These are phyloP conservation scores for Nemotelus nigrinus DNA, from an alignment of 2,888 invertebrate species.

Conservation along the genomic window DNA sequence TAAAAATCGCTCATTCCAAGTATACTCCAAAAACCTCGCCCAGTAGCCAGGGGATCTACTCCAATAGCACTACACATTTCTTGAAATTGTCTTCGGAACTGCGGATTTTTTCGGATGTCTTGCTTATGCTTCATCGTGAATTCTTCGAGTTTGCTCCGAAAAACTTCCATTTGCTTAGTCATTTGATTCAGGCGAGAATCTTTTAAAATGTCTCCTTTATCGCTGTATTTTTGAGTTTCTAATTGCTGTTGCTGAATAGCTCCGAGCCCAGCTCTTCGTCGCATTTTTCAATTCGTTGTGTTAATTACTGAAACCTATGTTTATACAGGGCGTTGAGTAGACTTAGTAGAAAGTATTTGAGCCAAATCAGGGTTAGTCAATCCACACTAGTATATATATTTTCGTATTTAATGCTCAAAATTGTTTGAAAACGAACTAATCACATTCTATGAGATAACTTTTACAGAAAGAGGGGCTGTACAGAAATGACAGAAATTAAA, in stretches of 20 bases:
- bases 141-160: conserved; percentile 90
- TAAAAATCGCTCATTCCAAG: conserved; percentile 99
- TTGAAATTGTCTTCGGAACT: conserved; percentile 95
- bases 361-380: too few species aligned
- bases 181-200: conserved; percentile 93
- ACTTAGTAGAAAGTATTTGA: too few species aligned
- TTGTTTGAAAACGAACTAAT: too few species aligned
- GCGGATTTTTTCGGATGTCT: conserved; percentile 93
- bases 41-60: conserved; percentile 96
- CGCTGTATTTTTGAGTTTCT: conserved; percentile 88
- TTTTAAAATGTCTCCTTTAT: conserved; percentile 91
- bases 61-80: conserved; percentile 99
- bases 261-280: conserved; percentile 84
- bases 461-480: too few species aligned
- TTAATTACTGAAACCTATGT: too few species aligned
- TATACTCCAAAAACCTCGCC: conserved; percentile 98
- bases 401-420: too few species aligned
- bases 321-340: too few species aligned
- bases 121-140: conserved; percentile 95
- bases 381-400: too few species aligned
- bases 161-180: conserved; percentile 92
- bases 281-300: conserved; percentile 67
- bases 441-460: too few species aligned
- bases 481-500: too few species aligned
- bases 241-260: conserved; percentile 89